Conservation (phyloP, 2,888 invertebrate genomes). For the Macrophya annulata region DNA sequence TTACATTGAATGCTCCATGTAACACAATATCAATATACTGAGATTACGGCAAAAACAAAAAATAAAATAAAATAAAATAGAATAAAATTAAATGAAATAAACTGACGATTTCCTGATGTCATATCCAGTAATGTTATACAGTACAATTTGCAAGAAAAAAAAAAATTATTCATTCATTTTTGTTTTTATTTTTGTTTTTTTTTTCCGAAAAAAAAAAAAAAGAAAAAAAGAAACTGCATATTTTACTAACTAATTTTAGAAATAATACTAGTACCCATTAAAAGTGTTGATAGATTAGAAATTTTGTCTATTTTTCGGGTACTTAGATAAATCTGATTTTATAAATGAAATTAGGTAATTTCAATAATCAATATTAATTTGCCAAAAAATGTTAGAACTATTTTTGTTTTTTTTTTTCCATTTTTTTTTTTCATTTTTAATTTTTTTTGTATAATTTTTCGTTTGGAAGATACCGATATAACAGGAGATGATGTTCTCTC, state of each 20-base stretch:
- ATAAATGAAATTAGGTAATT: conserved; percentile 23
- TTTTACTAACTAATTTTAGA: conserved; percentile 14
- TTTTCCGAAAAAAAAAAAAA: background rate
- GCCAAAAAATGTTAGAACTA: conserved; percentile 29
- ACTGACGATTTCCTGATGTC: conserved; percentile 25
- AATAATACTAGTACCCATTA: conserved; percentile 31
- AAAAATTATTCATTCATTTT: background rate
- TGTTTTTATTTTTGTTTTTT: background rate
- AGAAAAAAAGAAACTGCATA: too few relatives aligned
- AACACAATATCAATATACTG: conserved; percentile 39
- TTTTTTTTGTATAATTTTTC: conserved; percentile 47
- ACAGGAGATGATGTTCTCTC: conserved; percentile 27
- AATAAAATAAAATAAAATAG: conserved; percentile 12
- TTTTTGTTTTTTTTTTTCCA: conserved; percentile 36
- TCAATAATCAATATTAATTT: conserved; percentile 25
- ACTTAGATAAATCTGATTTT: conserved; percentile 18
- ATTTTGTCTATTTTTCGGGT: background rate
- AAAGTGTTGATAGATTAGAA: background rate
- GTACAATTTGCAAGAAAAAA: background rate
- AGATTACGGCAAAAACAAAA: conserved; percentile 30
- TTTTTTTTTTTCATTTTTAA: conserved; percentile 50
- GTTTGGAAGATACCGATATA: conserved; percentile 49
- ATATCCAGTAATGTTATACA: conserved; percentile 15
- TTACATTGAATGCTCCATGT: background rate
- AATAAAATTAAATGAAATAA: conserved; percentile 29